Evolutionary conservation across 1,140 invertebrate species (phyloP).

Genomic region (Ips nitidus): DNA sequence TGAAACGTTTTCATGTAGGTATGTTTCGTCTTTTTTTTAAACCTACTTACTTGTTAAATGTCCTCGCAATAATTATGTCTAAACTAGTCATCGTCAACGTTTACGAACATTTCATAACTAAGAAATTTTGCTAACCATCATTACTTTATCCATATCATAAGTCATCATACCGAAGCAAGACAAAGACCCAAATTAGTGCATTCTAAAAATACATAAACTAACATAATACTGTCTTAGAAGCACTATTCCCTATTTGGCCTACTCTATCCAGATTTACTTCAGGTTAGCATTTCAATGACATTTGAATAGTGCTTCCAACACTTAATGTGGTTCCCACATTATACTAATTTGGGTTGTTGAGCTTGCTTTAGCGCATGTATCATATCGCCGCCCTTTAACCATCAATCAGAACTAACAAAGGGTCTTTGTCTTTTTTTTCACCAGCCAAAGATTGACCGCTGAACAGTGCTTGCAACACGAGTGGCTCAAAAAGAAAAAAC

Average conservation of each 20-base stretch:
- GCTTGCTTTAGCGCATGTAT: conserved; percentile 36
- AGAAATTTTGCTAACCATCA: conserved; percentile 6
- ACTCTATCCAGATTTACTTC: background rate
- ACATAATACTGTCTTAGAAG: conserved; percentile 12
- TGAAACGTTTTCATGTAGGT: too few relatives aligned
- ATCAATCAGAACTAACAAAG: conserved; percentile 43
- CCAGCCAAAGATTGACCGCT: conserved; percentile 73
- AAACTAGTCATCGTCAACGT: too few relatives aligned
- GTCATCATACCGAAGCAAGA: conserved; percentile 40
- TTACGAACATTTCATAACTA: too few relatives aligned
- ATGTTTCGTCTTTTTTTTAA: too few relatives aligned
- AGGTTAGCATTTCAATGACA: too few relatives aligned
- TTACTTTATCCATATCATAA: conserved; percentile 8
- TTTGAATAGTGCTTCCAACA: too few relatives aligned
- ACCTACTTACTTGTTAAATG: too few relatives aligned
- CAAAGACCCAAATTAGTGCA: conserved; percentile 52
- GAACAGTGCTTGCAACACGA: conserved; percentile 72
- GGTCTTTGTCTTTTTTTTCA: conserved; percentile 53
- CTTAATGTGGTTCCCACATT: background rate
- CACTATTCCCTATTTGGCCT: background rate
- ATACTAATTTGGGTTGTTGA: conserved; percentile 41
- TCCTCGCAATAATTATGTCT: too few relatives aligned
- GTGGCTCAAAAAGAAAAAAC: conserved; percentile 63
- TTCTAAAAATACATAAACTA: conserved; percentile 18
- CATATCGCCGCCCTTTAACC: background rate